phyloP scores from a whole-genome alignment of 2,113 vertebrate genomes.

The Calidris pugnax region DNA sequence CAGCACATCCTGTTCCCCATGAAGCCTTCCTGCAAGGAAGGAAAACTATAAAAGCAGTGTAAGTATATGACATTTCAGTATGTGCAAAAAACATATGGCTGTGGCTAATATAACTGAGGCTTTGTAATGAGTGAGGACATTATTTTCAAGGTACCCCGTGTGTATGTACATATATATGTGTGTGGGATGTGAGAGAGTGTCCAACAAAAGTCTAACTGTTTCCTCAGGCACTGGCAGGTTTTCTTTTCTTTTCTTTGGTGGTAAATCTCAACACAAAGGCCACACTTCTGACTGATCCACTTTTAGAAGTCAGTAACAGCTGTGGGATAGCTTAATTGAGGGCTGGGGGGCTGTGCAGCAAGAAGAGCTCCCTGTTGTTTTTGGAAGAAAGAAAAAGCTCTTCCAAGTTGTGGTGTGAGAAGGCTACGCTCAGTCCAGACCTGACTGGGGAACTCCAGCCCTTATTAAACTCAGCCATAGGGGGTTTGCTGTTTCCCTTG shows the following conservation, averaged over 20 bases:
- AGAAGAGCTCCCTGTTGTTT: background rate
- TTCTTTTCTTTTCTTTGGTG: background rate
- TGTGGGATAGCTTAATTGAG: background rate
- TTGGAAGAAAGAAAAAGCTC: background rate
- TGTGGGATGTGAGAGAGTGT: background rate
- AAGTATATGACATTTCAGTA: background rate
- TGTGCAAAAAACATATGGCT: background rate
- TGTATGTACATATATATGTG: background rate
- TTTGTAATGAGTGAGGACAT: background rate
- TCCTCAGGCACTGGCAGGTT: background rate
- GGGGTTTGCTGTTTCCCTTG: background rate
- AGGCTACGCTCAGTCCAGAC: background rate
- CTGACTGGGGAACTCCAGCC: background rate
- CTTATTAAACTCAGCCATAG: background rate
- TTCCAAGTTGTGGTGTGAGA: background rate
- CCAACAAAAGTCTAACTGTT: background rate
- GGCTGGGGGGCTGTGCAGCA: background rate
- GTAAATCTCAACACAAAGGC: background rate
- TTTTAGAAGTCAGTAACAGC: slow-evolving; percentile 17
- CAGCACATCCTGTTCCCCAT: background rate
- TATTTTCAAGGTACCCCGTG: background rate
- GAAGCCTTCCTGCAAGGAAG: background rate
- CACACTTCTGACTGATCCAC: background rate
- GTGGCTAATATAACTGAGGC: background rate
- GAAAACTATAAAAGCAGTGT: background rate